Evolutionary conservation across 1,140 invertebrate species (phyloP).

Genomic region (Camponotus vicinus): DNA sequence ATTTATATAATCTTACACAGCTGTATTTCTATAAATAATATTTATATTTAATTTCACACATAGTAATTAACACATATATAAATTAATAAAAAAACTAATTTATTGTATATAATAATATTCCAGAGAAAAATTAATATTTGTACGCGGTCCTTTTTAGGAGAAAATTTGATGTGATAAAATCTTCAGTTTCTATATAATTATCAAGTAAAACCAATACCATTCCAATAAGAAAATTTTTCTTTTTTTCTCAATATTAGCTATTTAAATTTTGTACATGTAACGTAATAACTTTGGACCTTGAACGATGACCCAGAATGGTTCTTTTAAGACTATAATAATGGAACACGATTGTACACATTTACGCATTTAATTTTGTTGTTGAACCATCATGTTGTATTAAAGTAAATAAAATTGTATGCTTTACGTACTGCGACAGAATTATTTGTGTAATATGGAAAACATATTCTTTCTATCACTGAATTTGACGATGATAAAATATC

Average conservation of each 20-base stretch:
- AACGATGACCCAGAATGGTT: slow-evolving; percentile 62
- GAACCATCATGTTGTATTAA: too few relatives aligned
- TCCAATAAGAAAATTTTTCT: too few relatives aligned
- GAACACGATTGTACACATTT: not conserved
- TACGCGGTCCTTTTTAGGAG: not conserved
- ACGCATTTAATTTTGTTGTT: not conserved
- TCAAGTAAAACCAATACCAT: not conserved
- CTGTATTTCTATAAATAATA: not conserved
- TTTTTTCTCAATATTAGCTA: too few relatives aligned
- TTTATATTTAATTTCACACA: not conserved
- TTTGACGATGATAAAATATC: not conserved
- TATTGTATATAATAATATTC: not conserved
- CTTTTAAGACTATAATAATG: slow-evolving; percentile 65
- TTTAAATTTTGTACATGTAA: slow-evolving; percentile 45
- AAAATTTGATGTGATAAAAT: not conserved
- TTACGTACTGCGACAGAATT: too few relatives aligned
- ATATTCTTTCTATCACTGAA: not conserved
- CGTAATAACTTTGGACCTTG: slow-evolving; percentile 79
- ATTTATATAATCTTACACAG: slow-evolving; percentile 3
- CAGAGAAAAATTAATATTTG: not conserved
- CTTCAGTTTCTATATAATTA: slow-evolving; percentile 29
- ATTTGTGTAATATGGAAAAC: not conserved
- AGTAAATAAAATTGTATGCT: too few relatives aligned
- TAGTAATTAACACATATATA: not conserved
- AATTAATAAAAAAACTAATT: not conserved